A percentile compares a stretch with the other conserved stretches of the same genome.
Evolutionary conservation across 2,797 vertebrate species (phyloP).

Genomic region (Ctenopoma kingsleyae): DNA sequence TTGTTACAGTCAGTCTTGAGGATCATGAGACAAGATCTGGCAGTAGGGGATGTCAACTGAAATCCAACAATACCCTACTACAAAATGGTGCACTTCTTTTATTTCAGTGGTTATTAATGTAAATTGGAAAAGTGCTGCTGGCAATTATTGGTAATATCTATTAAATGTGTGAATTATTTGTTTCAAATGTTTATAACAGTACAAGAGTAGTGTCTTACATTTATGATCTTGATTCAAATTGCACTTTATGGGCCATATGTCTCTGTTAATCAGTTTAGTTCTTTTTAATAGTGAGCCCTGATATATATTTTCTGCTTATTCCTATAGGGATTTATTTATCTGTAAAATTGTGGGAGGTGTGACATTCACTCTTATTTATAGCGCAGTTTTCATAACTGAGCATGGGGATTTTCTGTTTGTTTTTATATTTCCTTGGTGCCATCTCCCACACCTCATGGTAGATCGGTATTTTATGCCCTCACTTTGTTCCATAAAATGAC

Average conservation of each 20-base stretch:
- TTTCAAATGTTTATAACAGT: constrained; percentile 31
- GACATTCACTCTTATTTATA: constrained; percentile 38
- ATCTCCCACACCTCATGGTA: not conserved
- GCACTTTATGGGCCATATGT: not conserved
- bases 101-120: not conserved
- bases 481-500: no score
- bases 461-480: not conserved
- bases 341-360: constrained; percentile 38
- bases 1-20: constrained; percentile 61
- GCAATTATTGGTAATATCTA: constrained; percentile 5
- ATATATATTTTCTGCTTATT: constrained; percentile 9
- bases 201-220: constrained; percentile 8
- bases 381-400: constrained; percentile 6
- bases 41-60: constrained; percentile 35
- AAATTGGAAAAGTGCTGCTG: constrained; percentile 23
- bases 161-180: constrained; percentile 5
- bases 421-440: not conserved
- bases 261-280: constrained; percentile 12
- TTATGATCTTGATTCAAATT: constrained; percentile 23
- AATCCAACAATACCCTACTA: constrained; percentile 16
- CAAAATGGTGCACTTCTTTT: constrained; percentile 3
- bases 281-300: not conserved
- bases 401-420: not conserved
- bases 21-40: constrained; percentile 44
- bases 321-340: constrained; percentile 13